A percentile compares a stretch with the other conserved stretches of the same genome.
These are phyloP conservation scores for Solenopsis invicta DNA, from an alignment of 1,140 invertebrate species.

Conservation along the genomic window DNA sequence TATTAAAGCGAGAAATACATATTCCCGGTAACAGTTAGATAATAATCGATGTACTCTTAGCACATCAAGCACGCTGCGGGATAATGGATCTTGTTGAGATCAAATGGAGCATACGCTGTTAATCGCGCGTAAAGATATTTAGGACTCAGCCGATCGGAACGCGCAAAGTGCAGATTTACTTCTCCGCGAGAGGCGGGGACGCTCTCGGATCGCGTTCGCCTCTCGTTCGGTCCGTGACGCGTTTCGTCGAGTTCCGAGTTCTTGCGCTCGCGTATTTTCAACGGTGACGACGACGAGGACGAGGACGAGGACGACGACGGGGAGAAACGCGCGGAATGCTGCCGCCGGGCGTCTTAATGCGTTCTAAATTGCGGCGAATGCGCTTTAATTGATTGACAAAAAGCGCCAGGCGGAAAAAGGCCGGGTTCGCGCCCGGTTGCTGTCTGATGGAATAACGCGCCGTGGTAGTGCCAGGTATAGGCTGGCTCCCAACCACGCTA, in stretches of 20 bases:
- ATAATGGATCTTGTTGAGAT: slow-evolving; percentile 25
- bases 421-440: slow-evolving; percentile 54
- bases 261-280: slow-evolving; percentile 34
- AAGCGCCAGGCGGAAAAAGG: slow-evolving; percentile 76
- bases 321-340: slow-evolving; percentile 67
- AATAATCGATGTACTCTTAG: slow-evolving; percentile 30
- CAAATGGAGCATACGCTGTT: slow-evolving; percentile 35
- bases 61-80: not conserved
- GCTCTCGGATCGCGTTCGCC: slow-evolving; percentile 9
- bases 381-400: slow-evolving; percentile 83
- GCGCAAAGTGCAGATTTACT: not conserved
- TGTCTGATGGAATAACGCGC: slow-evolving; percentile 57
- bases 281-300: slow-evolving; percentile 27
- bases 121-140: slow-evolving; percentile 56
- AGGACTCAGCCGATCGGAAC: slow-evolving; percentile 45
- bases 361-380: slow-evolving; percentile 81
- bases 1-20: slow-evolving; percentile 3
- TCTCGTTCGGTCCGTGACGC: slow-evolving; percentile 26
- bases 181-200: not conserved
- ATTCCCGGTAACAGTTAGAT: not conserved
- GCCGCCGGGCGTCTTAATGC: slow-evolving; percentile 78
- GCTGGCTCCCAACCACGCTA: slow-evolving; percentile 11
- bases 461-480: slow-evolving; percentile 47
- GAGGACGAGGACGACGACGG: slow-evolving; percentile 18
- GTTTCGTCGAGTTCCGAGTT: slow-evolving; percentile 41